Evolutionary conservation across 2,888 invertebrate genomes (phyloP).

Genomic region (Cryptus armator): DNA sequence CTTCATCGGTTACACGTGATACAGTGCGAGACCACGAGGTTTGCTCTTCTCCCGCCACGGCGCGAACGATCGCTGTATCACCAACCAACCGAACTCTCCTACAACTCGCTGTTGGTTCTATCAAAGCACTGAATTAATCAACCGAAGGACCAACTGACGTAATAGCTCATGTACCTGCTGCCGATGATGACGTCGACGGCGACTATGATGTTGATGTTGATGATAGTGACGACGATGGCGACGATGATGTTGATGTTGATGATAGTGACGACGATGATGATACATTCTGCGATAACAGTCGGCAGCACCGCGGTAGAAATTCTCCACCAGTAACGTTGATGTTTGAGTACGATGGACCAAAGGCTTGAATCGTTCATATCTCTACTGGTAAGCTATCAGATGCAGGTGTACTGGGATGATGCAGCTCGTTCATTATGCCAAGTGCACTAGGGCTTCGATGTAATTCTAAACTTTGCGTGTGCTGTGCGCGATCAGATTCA

Average conservation of each 20-base stretch:
- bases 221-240: constrained; percentile 8
- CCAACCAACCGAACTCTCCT: constrained; percentile 34
- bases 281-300: constrained; percentile 32
- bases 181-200: constrained; percentile 23
- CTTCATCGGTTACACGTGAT: constrained; percentile 40
- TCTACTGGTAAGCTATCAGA: not conserved
- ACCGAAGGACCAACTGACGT: constrained; percentile 33
- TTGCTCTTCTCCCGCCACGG: constrained; percentile 36
- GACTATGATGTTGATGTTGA: not conserved
- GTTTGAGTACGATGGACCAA: constrained; percentile 45
- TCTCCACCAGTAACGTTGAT: constrained; percentile 8
- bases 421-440: constrained; percentile 12
- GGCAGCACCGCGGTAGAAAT: constrained; percentile 6
- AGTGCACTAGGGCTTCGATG: constrained; percentile 4
- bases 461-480: not conserved
- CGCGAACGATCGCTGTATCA: constrained; percentile 23
- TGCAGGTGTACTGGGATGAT: not conserved
- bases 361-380: constrained; percentile 22
- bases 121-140: constrained; percentile 58
- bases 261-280: constrained; percentile 32
- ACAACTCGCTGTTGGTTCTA: constrained; percentile 21
- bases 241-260: constrained; percentile 1
- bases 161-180: constrained; percentile 33
- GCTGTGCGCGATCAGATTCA: not conserved
- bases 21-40: constrained; percentile 47